A percentile compares a stretch with the other conserved stretches of the same genome.
Conservation (phyloP, 2,113 vertebrate genomes). For the Neolamprologus hecqui region DNA sequence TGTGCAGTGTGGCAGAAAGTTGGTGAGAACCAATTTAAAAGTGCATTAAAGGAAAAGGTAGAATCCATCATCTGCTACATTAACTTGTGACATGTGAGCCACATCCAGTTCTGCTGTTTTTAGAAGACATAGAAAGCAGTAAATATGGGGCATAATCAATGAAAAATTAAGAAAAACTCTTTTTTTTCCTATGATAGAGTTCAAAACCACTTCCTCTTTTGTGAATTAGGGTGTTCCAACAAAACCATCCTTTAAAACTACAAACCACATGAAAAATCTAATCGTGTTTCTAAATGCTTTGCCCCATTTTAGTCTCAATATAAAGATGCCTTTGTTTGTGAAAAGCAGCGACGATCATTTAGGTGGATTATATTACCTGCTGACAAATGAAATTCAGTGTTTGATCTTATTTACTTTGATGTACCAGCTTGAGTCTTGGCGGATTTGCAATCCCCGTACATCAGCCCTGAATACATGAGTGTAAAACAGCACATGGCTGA, state of each 20-base stretch:
- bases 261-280: background rate
- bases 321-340: background rate
- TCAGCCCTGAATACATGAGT: background rate
- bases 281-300: background rate
- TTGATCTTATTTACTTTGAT: background rate
- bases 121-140: background rate
- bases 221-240: rapidly evolving
- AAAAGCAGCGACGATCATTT: background rate
- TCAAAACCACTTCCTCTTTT: background rate
- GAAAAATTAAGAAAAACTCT: background rate
- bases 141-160: background rate
- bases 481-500: background rate
- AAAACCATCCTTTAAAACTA: background rate
- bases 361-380: background rate
- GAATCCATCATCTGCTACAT: background rate
- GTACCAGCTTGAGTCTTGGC: background rate
- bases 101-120: background rate
- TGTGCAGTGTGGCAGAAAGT: background rate
- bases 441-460: background rate
- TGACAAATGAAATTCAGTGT: background rate
- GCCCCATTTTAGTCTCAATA: rapidly evolving
- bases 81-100: background rate
- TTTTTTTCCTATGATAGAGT: background rate
- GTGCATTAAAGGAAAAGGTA: background rate
- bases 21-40: background rate